Evolutionary conservation across 1,140 invertebrate genomes (phyloP).

Genomic region (Armadillidium nasatum): DNA sequence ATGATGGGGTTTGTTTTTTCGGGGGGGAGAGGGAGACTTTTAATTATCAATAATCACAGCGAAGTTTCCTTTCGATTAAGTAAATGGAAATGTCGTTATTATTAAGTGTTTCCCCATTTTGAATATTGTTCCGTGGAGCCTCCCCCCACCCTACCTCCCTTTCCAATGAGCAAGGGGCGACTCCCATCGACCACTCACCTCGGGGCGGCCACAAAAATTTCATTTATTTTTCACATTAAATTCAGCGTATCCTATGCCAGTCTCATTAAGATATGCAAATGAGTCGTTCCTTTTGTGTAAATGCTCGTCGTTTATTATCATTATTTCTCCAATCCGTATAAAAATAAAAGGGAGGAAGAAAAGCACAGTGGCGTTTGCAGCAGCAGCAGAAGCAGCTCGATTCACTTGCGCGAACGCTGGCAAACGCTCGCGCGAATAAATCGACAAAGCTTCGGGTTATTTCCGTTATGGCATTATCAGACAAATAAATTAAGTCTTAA

Average conservation of each 20-base stretch:
- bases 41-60: too few relatives aligned
- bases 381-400: too few relatives aligned
- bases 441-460: slow-evolving; percentile 2
- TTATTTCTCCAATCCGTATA: slow-evolving; percentile 44
- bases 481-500: slow-evolving; percentile 12
- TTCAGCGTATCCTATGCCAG: slow-evolving; percentile 44
- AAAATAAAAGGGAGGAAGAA: slow-evolving; percentile 36
- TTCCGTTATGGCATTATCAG: slow-evolving; percentile 12
- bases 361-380: slow-evolving; percentile 25
- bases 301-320: slow-evolving; percentile 44
- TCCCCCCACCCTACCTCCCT: neutral
- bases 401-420: neutral
- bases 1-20: neutral
- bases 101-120: neutral
- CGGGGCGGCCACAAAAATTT: slow-evolving; percentile 37
- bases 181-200: slow-evolving; percentile 26
- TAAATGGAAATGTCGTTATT: too few relatives aligned
- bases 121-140: neutral
- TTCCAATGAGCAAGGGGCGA: neutral
- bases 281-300: slow-evolving; percentile 45
- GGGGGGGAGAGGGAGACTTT: neutral
- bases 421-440: neutral
- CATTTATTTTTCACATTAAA: slow-evolving; percentile 46
- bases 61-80: too few relatives aligned
- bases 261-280: slow-evolving; percentile 45